Base-by-base conservation (phyloP, 2,113 vertebrate species). In the Sardina pilchardus region DNA sequence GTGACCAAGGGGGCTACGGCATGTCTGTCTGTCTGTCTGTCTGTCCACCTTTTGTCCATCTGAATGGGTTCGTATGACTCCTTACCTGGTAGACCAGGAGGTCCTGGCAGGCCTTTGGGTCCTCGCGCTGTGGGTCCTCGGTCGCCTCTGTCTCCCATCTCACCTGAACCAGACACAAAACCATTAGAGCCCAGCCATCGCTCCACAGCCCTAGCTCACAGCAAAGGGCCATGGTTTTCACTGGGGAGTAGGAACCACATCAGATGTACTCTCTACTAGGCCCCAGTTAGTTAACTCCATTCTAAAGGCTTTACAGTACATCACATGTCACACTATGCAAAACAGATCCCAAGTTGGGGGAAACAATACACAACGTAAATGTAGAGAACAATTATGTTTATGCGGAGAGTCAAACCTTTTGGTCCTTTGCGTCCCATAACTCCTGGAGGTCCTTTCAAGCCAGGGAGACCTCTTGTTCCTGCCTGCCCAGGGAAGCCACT, bases 371-470 rank as follows among this genome's bases (percentile, higher is more conserved):
- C 2, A 71, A 71, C 1, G 10, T 1, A 71, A 12, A 71, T 5
- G 10, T 0, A 71, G 30, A n/a, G 10, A 71, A n/a, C 8, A 10
- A 71, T 26, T 8, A 1, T 6, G n/a, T 71, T n/a, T n/a, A 82
- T 12, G 9, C 47, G 50, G 17, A 83, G 47, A 30, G 50, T 63
- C 93, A 93, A 92, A 99, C 98, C 98, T 97, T 99, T 99, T 9
- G 95, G 96, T 86, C 98, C 98, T 92, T 96, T 99, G 30, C 92
- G 78, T 83, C 98, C 98, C 0, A 98, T 82, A 17, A 91, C 86
- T 44, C 98, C 98, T 19, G 94, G 93, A 42, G 98, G 98, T 4
- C 98, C 98, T 92, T 99, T 99, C 21, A 99, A 96, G 86, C 98
- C 98, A 21, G 97, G 97, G 56, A 99, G 95, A 1, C 98, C 98